phyloP scores from a whole-genome alignment of 2,113 vertebrate genomes.

The Camelus bactrianus region DNA sequence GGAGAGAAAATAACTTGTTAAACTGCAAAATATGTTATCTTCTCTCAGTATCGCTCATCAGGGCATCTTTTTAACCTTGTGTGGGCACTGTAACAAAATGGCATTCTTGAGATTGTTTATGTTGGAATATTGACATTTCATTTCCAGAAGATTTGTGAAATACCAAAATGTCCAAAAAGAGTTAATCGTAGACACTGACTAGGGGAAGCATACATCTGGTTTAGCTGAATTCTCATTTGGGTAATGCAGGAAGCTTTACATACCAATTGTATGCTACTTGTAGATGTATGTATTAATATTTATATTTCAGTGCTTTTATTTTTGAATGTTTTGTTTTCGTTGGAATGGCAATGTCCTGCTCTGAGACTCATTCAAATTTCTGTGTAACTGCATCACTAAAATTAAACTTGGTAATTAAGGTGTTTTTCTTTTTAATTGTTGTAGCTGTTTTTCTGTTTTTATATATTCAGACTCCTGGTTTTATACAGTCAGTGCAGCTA shows the following conservation, averaged over 20 bases:
- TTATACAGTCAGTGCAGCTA: neutral
- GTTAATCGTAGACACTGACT: neutral
- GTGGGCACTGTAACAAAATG: slow-evolving; percentile 1
- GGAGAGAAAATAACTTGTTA: slow-evolving; percentile 27
- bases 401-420: neutral
- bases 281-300: neutral
- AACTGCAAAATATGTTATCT: neutral
- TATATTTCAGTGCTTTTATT: neutral
- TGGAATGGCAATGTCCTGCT: neutral
- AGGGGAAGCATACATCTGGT: neutral
- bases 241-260: neutral
- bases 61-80: neutral
- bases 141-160: neutral
- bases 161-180: slow-evolving; percentile 25
- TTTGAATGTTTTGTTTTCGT: neutral
- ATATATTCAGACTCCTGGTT: neutral
- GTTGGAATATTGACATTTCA: slow-evolving; percentile 33
- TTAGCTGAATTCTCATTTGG: neutral
- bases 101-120: slow-evolving; percentile 1
- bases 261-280: neutral
- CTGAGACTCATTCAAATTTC: neutral
- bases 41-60: neutral
- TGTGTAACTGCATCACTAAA: neutral
- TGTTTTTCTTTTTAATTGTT: neutral
- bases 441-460: neutral